phyloP scores from a whole-genome alignment of 2,797 vertebrate genomes.

The Neosalanx taihuensis region DNA sequence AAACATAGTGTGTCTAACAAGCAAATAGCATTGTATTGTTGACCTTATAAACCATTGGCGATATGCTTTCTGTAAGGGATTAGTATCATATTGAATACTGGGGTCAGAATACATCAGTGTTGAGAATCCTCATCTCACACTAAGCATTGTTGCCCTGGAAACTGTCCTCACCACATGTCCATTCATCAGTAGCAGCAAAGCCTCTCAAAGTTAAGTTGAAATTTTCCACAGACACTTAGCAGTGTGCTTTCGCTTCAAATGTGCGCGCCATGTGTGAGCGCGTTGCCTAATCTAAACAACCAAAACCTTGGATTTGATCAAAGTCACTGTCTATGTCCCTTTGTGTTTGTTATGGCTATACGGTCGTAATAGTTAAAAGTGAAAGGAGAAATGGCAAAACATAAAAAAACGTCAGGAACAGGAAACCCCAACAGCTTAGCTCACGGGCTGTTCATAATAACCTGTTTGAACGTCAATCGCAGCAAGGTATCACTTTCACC shows the following conservation, averaged over 20 bases:
- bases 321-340: constrained; percentile 32
- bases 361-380: constrained; percentile 50
- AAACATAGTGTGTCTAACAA: no score
- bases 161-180: not conserved
- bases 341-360: constrained; percentile 66
- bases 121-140: not conserved
- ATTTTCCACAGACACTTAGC: constrained; percentile 29
- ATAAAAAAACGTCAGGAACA: constrained; percentile 49
- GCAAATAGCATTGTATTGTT: no score
- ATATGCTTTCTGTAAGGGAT: no score
- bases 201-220: not conserved
- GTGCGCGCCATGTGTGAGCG: constrained; percentile 62
- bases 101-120: no score
- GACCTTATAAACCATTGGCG: no score
- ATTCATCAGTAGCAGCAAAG: no score
- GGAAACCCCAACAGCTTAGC: constrained; percentile 4
- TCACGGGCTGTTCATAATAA: not conserved
- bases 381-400: constrained; percentile 33
- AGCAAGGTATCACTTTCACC: not conserved
- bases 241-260: constrained; percentile 52
- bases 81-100: no score
- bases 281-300: constrained; percentile 48
- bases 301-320: constrained; percentile 54
- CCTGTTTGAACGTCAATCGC: not conserved
- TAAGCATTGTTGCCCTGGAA: not conserved